Evolutionary conservation across 2,888 invertebrate species (phyloP), one percentile per base, ranked within the genome.

Genomic region (Chirona hameri): DNA sequence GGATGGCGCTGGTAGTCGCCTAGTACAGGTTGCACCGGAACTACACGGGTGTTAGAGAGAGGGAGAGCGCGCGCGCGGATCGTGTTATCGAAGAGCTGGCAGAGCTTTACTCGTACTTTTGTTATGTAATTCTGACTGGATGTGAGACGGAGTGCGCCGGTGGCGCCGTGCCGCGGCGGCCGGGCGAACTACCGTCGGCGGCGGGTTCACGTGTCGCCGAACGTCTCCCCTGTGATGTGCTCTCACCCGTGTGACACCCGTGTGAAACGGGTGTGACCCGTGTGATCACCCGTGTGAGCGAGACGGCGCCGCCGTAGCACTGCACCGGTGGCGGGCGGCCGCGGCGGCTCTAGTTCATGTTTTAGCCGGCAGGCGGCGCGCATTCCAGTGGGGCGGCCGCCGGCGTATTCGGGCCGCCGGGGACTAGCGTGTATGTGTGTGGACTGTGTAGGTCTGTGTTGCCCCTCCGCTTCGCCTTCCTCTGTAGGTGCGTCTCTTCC

Each of bases 281-380:
- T n/a, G n/a, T n/a, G n/a, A n/a, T n/a, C n/a, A n/a, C n/a, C n/a
- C 14, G 69, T 69, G 69, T 69, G 12, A n/a, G 69, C 4, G 69
- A 7, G 69, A 27, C 69, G 69, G 29, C 69, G 69, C n/a, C 69
- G 29, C n/a, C n/a, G n/a, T 15, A 29, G 15, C 27, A 76, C 21
- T 24, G 9, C 39, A 76, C 76, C 72, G 76, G 76, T 76, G 76
- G n/a, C 69, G 69, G 69, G 65, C 29, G 29, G 76, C 18, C 12
- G 24, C 24, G 76, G n/a, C 76, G 76, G 31, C 31, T 1, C 18
- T 76, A 31, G 76, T 76, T 76, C 76, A 76, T 76, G 76, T 76
- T 76, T 39, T 76, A 24, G 39, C 39, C 76, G 7, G 7, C 29
- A 76, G 39, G 76, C 29, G 39, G 29, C 76, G 76, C 76, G 21